Evolutionary conservation across 2,113 vertebrate species (phyloP), one percentile per base, ranked within the genome.

Genomic region (Ia io): DNA sequence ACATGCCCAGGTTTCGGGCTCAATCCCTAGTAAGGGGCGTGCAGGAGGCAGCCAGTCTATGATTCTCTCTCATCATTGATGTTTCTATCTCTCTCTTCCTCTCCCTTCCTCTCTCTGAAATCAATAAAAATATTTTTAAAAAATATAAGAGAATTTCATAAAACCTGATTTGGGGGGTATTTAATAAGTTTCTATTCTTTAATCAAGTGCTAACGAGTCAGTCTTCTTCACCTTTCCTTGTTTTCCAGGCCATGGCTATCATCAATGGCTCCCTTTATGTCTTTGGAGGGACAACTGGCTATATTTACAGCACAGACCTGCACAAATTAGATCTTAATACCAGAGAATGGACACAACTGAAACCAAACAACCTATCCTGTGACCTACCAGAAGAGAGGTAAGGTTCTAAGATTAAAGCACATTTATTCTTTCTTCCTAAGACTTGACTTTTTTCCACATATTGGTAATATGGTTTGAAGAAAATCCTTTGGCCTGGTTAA

Each of bases 251-350:
- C 6, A 99, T 99, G 99, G 99, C 99, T 88, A 99, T 99, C 97
- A 99, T 99, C 98, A 99, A 99, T 0, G 99, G 99, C 8, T 99
- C 99, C 92, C 98, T 99, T 7, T 99, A 99, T 3, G 99, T 99
- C 59, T 99, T 99, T 95, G 99, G 99, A 74, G 99, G 99, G 56
- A 99, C 99, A 1, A 99, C 99, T 0, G 99, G 99, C 2, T 99
- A 99, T 97, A 99, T 99, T 74, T 99, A 99, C 97, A 99, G 99
- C 97, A 99, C 99, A 40, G 99, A 99, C 96, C 98, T 99, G 5
- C 99, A 99, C 97, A 99, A 99, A 85, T 98, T 99, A 93, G 99
- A 99, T 97, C 99, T 99, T 95, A 99, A 99, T 93, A 99, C 99
- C 18, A 98, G 99, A 18, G 99, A 99, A 63, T 99, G 99, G 99